phyloP scores from a whole-genome alignment of 2,113 vertebrate genomes.

The Cololabis saira region DNA sequence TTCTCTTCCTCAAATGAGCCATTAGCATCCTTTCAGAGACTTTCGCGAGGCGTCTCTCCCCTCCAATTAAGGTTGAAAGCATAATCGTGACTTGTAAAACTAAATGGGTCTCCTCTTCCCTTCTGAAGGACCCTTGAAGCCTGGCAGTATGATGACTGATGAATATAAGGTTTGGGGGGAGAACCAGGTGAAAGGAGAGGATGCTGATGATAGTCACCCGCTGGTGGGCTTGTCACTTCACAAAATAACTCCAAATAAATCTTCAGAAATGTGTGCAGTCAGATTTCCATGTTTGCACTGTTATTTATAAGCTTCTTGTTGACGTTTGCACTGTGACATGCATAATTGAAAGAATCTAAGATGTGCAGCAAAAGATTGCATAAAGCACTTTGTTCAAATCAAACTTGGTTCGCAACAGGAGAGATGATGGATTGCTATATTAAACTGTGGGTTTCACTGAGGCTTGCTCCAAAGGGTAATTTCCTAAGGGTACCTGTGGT shows the following conservation, averaged over 20 bases:
- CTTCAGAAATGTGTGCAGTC: conserved; percentile 13
- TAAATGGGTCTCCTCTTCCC: conserved; percentile 43
- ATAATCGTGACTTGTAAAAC: conserved; percentile 43
- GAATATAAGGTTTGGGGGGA: conserved; percentile 1
- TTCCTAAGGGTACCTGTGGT: conserved; percentile 7
- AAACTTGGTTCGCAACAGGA: background rate
- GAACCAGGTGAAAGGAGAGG: conserved; percentile 8
- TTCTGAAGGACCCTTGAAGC: conserved; percentile 19
- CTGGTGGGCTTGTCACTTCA: conserved; percentile 14
- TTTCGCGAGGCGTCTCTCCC: conserved; percentile 28
- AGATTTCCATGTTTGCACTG: background rate
- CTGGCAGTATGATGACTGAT: conserved; percentile 9
- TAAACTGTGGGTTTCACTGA: background rate
- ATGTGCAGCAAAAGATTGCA: conserved; percentile 15
- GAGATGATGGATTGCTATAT: conserved; percentile 23
- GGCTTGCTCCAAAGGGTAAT: background rate
- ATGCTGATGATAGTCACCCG: conserved; percentile 36
- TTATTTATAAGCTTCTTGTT: conserved; percentile 15
- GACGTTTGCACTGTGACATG: background rate
- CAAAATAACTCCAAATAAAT: background rate
- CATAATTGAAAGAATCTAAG: conserved; percentile 2
- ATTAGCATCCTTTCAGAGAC: conserved; percentile 49
- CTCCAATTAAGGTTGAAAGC: conserved; percentile 38
- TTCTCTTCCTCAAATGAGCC: conserved; percentile 41
- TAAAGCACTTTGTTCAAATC: conserved; percentile 13